Conservation (phyloP, 2,797 vertebrate species). For the Spheniscus humboldti region DNA sequence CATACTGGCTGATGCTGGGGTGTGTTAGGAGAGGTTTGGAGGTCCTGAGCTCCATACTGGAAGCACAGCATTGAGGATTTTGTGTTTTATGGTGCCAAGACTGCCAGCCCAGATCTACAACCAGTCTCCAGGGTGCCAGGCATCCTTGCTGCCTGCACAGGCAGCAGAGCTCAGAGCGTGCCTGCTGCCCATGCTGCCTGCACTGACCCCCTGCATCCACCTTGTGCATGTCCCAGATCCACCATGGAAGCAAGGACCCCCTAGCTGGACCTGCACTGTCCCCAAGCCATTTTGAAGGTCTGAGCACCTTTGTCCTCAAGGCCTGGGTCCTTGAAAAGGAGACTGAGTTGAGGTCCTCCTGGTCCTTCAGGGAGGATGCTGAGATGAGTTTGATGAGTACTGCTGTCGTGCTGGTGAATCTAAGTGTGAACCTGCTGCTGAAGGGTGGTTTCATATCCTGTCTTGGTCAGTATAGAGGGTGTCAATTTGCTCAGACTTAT, state of each 20-base stretch:
- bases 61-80: neutral
- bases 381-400: neutral
- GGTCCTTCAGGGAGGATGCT: neutral
- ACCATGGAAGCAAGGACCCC: neutral
- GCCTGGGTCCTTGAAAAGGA: neutral
- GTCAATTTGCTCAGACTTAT: neutral
- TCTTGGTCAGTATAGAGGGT: neutral
- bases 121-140: neutral
- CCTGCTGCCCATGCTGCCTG: neutral
- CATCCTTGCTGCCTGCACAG: neutral
- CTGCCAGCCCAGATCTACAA: neutral
- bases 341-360: neutral
- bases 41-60: neutral
- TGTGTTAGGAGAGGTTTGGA: neutral
- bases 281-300: neutral
- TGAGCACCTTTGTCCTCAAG: neutral
- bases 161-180: neutral
- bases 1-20: neutral
- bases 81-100: neutral
- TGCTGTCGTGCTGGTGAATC: neutral
- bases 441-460: constrained; percentile 5
- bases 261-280: neutral
- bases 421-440: neutral
- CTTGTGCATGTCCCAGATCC: neutral
- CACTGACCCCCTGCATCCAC: neutral